Evolutionary conservation across 2,113 vertebrate species (phyloP).

Genomic region (Silurus glanis): DNA sequence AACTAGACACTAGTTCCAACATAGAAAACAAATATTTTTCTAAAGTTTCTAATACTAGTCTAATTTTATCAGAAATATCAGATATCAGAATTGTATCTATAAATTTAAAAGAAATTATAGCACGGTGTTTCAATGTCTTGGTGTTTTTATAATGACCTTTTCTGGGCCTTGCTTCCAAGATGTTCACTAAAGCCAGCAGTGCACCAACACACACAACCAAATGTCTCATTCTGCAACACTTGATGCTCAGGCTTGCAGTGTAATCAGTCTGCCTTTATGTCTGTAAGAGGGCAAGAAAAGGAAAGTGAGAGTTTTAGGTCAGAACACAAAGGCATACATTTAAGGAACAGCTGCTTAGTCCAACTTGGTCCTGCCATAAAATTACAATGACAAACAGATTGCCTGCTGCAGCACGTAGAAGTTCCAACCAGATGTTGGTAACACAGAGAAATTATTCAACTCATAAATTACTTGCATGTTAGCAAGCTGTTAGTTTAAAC

Average conservation of each 20-base stretch:
- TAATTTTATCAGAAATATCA: not conserved
- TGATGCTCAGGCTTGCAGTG: conserved; percentile 3
- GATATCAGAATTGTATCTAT: too few species aligned
- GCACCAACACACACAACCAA: conserved; percentile 59
- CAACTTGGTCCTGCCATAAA: conserved; percentile 67
- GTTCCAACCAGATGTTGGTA: conserved; percentile 48
- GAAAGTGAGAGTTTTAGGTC: conserved; percentile 46
- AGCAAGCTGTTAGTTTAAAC: conserved; percentile 49
- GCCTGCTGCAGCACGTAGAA: conserved; percentile 32
- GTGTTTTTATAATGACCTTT: conserved; percentile 59
- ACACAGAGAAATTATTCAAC: conserved; percentile 39
- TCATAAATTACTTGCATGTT: conserved; percentile 42
- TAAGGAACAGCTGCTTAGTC: conserved; percentile 64
- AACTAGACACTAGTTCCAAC: not conserved
- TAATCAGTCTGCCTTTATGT: conserved; percentile 17
- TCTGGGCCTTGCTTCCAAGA: conserved; percentile 70
- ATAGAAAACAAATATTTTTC: not conserved
- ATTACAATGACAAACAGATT: conserved; percentile 66
- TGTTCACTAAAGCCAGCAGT: conserved; percentile 69
- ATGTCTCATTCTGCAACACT: conserved; percentile 66
- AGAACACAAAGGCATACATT: conserved; percentile 49
- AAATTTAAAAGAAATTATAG: not conserved
- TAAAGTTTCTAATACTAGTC: not conserved
- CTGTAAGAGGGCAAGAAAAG: conserved; percentile 19
- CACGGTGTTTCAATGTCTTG: not conserved